Conservation (phyloP, 2,888 invertebrate genomes). For the Drosophila monieri region DNA sequence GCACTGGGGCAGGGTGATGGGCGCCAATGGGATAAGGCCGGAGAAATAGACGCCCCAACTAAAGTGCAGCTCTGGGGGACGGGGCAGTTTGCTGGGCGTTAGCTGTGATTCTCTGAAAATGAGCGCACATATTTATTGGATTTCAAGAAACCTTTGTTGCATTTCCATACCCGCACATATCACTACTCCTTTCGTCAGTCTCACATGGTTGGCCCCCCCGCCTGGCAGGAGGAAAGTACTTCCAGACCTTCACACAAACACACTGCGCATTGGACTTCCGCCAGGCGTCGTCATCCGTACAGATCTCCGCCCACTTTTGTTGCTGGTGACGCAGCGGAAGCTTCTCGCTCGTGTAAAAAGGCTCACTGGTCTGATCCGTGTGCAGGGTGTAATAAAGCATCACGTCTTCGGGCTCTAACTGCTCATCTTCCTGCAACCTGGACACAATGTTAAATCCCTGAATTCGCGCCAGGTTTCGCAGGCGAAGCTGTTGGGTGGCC, state of each 20-base stretch:
- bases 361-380: conserved; percentile 91
- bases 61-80: conserved; percentile 86
- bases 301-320: conserved; percentile 91
- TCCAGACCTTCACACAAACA: conserved; percentile 83
- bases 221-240: conserved; percentile 50
- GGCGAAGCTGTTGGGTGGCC: conserved; percentile 92
- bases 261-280: conserved; percentile 84
- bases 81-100: conserved; percentile 54
- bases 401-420: conserved; percentile 48
- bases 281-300: conserved; percentile 86
- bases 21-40: conserved; percentile 88
- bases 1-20: conserved; percentile 64
- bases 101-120: conserved; percentile 36
- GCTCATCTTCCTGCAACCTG: conserved; percentile 3
- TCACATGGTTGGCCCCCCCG: conserved; percentile 34
- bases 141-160: not conserved
- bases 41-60: conserved; percentile 94
- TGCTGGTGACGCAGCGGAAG: conserved; percentile 88
- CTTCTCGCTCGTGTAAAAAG: conserved; percentile 93
- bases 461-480: conserved; percentile 92
- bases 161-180: conserved; percentile 11
- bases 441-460: conserved; percentile 86
- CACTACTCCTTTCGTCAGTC: conserved; percentile 41
- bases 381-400: conserved; percentile 92
- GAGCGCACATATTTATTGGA: not conserved